Evolutionary conservation across 2,888 invertebrate species (phyloP), one percentile per base, ranked within the genome.

Genomic region (Drosophila setosimentum): DNA sequence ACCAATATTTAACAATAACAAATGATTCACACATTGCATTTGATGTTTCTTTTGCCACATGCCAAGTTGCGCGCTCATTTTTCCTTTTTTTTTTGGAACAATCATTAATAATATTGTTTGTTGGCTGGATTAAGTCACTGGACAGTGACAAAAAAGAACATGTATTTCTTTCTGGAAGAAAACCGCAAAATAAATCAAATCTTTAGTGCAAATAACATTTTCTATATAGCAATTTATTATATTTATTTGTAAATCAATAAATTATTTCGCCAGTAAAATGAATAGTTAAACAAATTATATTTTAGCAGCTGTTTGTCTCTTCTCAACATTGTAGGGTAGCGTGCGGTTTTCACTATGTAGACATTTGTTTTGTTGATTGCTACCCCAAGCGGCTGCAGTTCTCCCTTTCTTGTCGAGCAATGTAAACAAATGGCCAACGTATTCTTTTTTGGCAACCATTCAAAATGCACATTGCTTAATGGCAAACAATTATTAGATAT

Each of bases 401-500:
- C 58, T 27, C 24, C 45, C n/a, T 7, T 11, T 37, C 11, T 30
- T 21, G 33, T 32, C 49, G 32, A 45, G 27, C 49, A 35, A 33
- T 55, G 59, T 67, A 71, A 74, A 83, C 75, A 72, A 82, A 72
- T 82, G 67, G 57, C 54, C 40, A 68, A 11, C 18, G 51, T 54
- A 66, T 76, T 69, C 59, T 37, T 58, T 75, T 82, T 85, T 85
- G 85, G 83, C 81, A 86, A 60, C 49, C 67, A 71, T 86, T 83
- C 78, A 85, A 76, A 80, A 64, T 79, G 72, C 71, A 72, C 73
- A 77, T 65, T 59, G 79, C 50, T 68, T 80, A 80, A 83, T 83
- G 78, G 72, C 67, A 72, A 85, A 71, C 83, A 86, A 81, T 83
- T 86, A 80, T 80, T 85, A 68, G 73, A 80, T 73, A 86, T 76